phyloP scores from a whole-genome alignment of 2,113 vertebrate species.

The Uropsilus gracilis region DNA sequence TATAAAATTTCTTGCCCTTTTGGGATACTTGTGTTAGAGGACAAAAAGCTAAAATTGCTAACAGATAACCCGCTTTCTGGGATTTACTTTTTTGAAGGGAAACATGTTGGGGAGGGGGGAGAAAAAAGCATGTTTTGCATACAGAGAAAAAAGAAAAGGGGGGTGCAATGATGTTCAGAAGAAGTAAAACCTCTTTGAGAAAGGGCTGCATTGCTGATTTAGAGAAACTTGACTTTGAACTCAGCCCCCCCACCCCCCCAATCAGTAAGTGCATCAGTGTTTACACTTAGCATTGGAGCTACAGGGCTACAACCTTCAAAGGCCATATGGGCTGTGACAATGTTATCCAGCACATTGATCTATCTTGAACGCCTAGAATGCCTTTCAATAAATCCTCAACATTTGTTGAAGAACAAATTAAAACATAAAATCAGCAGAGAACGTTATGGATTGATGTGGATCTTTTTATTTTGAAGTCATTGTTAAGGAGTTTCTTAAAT shows the following conservation, averaged over 20 bases:
- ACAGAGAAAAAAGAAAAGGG: neutral
- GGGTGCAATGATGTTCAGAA: neutral
- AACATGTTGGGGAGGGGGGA: neutral
- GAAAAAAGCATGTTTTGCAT: neutral
- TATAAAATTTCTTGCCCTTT: neutral
- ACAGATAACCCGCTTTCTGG: neutral
- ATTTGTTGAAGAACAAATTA: neutral
- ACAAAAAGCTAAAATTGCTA: neutral
- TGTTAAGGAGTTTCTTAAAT: neutral
- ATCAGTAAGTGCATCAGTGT: neutral
- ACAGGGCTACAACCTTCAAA: neutral
- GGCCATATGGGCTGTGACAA: neutral
- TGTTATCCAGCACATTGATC: neutral
- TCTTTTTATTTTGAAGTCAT: neutral
- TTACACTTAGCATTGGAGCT: neutral
- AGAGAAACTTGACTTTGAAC: neutral
- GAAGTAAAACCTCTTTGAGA: neutral
- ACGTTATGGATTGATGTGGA: neutral
- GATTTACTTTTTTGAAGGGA: neutral
- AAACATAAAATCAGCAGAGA: neutral
- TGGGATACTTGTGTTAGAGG: neutral
- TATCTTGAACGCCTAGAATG: neutral
- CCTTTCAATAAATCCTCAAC: neutral
- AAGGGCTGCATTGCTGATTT: neutral
- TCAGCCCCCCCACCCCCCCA: accelerated